Conservation (phyloP, 2,113 vertebrate species). For the Spilogale gracilis region DNA sequence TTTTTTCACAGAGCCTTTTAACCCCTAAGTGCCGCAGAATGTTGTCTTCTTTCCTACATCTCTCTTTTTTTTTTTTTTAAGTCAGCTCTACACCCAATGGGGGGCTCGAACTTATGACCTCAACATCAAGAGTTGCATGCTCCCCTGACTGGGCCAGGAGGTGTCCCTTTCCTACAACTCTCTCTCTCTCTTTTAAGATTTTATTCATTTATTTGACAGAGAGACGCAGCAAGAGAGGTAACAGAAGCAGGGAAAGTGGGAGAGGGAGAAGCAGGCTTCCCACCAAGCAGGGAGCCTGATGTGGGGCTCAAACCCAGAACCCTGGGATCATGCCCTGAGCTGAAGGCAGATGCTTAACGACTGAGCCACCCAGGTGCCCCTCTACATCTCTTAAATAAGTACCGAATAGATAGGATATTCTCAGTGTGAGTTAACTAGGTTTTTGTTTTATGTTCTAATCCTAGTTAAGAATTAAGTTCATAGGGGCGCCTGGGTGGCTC, state of each 20-base stretch:
- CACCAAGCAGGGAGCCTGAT: too few species aligned
- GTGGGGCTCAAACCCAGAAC: too few species aligned
- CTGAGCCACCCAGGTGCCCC: too few species aligned
- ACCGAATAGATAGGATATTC: not conserved
- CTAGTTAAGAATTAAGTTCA: not conserved
- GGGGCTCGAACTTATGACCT: not conserved
- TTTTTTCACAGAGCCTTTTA: not conserved
- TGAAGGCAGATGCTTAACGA: too few species aligned
- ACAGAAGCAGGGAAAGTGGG: too few species aligned
- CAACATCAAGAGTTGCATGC: not conserved
- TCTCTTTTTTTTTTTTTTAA: not conserved
- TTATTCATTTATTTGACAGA: too few species aligned
- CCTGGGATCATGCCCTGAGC: too few species aligned
- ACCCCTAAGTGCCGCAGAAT: not conserved
- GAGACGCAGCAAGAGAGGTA: too few species aligned
- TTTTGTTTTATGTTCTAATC: not conserved
- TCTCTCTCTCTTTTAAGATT: not conserved
- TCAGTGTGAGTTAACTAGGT: not conserved
- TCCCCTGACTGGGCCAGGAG: not conserved
- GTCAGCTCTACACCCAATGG: not conserved
- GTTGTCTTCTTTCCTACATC: not conserved
- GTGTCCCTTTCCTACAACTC: not conserved
- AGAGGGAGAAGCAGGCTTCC: too few species aligned
- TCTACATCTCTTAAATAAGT: not conserved
- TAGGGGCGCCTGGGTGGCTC: not conserved